phyloP scores from a whole-genome alignment of 2,888 invertebrate genomes.

The Caenorhabditis afra region DNA sequence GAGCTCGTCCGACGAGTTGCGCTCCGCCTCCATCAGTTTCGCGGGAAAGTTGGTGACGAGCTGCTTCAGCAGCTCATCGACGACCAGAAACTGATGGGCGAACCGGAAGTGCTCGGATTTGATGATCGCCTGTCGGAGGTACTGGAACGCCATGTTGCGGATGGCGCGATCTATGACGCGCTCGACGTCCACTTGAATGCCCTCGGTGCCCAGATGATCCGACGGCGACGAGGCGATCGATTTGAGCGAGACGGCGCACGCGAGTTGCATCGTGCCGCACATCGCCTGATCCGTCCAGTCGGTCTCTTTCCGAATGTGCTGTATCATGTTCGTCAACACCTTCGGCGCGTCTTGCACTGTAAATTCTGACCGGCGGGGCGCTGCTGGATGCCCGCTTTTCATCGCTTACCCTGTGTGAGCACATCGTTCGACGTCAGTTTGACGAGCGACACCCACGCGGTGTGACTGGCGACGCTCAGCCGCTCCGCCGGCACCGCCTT shows the following conservation, averaged over 20 bases:
- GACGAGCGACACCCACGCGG: constrained; percentile 60
- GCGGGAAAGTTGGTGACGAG: constrained; percentile 62
- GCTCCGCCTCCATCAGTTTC: constrained; percentile 67
- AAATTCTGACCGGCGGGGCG: no score
- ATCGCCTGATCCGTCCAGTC: constrained; percentile 64
- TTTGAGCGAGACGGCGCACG: constrained; percentile 60
- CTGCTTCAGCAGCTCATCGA: constrained; percentile 64
- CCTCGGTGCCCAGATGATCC: constrained; percentile 64
- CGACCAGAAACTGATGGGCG: constrained; percentile 51
- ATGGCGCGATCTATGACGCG: constrained; percentile 63
- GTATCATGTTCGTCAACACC: constrained; percentile 59
- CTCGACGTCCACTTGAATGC: constrained; percentile 66
- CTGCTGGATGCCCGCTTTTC: no score
- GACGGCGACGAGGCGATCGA: constrained; percentile 61
- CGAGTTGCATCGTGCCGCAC: constrained; percentile 67
- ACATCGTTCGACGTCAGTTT: constrained; percentile 62
- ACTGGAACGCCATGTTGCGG: constrained; percentile 64
- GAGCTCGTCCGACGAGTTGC: constrained; percentile 68
- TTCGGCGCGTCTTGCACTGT: constrained; percentile 52
- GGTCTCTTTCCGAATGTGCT: constrained; percentile 65
- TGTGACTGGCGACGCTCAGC: constrained; percentile 38
- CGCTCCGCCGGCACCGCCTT: constrained; percentile 60
- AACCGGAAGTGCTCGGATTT: constrained; percentile 56
- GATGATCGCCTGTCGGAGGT: constrained; percentile 60
- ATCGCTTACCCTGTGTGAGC: constrained; percentile 53